Base-by-base conservation (phyloP, 2,888 invertebrate species). In the Coecobrya sp. region DNA sequence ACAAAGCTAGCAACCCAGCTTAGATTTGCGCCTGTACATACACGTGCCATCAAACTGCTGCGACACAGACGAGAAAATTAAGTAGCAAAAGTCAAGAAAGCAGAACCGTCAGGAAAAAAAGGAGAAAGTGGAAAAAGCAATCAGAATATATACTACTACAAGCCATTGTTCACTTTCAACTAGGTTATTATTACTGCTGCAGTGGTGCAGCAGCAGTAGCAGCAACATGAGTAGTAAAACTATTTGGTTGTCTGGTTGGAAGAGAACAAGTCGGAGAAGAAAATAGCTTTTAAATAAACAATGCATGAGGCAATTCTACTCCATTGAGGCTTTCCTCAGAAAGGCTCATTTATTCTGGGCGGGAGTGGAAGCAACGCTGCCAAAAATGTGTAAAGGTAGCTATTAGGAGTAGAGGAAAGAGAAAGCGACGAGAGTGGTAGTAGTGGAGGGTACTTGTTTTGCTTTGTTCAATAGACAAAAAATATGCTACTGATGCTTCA, bases 231-330 rank as follows among this genome's bases (percentile, higher is more conserved):
- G n/a, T n/a, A n/a, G n/a, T n/a, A n/a, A n/a, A n/a, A n/a, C n/a
- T 70, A n/a, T 70, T 30, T 70, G 68, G 22, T 2, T 65, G 22
- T 65, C 62, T 19, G n/a, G n/a, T n/a, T 1, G 2, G n/a, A 36
- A 25, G 76, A 49, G 42, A 22, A 42, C 16, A 36, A 76, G 49
- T 45, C 8, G 7, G 49, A 49, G 45, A 25, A 8, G 49, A 49
- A 76, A 27, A 30, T 52, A 59, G 82, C 82, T 82, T 59, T 82
- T 82, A 59, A 59, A 82, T 82, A 82, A 82, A 82, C 82, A 82
- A 82, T 82, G 59, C 82, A 82, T 82, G 36, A 59, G 30, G 82
- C 79, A 79, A 79, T 82, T 82, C 36, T 36, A 36, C 4, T 52
- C n/a, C 25, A 81, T 59, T 82, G 36, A 59, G 30, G 16, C 59